These are phyloP conservation scores for Agrochola macilenta DNA, from an alignment of 2,888 invertebrate genomes.

Conservation along the genomic window DNA sequence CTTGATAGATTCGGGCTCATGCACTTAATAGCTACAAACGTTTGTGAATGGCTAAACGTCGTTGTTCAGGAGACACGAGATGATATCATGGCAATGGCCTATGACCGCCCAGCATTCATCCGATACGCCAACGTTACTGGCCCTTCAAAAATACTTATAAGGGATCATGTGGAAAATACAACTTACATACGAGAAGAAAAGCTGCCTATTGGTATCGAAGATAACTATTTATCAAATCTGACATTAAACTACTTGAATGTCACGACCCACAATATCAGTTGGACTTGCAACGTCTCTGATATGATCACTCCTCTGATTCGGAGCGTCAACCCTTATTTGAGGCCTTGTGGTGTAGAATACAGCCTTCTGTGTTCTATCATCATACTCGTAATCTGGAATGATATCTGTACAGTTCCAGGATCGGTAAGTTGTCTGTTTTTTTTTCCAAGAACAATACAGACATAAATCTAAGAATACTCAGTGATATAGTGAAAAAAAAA, in stretches of 20 bases:
- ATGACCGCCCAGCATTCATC: constrained; percentile 78
- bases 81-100: constrained; percentile 92
- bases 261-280: constrained; percentile 72
- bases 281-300: constrained; percentile 86
- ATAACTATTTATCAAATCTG: constrained; percentile 62
- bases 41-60: constrained; percentile 98
- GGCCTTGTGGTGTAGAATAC: constrained; percentile 96
- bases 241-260: constrained; percentile 69
- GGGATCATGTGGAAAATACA: constrained; percentile 74
- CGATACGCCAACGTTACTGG: constrained; percentile 83
- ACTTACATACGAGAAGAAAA: constrained; percentile 70
- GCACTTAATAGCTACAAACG: constrained; percentile 98
- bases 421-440: constrained; percentile 76
- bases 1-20: constrained; percentile 96
- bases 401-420: constrained; percentile 91
- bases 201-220: constrained; percentile 46
- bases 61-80: constrained; percentile 97
- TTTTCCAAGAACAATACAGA: not conserved
- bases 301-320: constrained; percentile 91
- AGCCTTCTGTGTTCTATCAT: constrained; percentile 95
- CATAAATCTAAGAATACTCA: not conserved
- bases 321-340: constrained; percentile 94
- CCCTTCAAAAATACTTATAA: constrained; percentile 72
- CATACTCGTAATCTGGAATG: constrained; percentile 95
- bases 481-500: not conserved